Base-by-base conservation (phyloP, 2,113 vertebrate species). In the Menidia beryllina region DNA sequence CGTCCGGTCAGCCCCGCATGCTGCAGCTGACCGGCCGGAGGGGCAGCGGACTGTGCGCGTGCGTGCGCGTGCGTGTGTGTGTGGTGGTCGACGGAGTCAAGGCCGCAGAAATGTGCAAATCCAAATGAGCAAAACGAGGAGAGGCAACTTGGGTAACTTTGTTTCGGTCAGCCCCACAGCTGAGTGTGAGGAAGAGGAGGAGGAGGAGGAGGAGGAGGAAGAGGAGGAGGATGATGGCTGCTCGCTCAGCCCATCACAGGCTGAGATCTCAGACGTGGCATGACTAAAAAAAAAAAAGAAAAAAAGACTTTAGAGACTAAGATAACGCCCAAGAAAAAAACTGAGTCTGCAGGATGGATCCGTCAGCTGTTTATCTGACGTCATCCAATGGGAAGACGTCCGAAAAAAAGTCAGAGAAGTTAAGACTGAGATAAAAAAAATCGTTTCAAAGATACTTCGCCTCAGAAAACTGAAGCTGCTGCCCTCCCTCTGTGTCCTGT, bases 211-310 rank as follows among this genome's bases (percentile, higher is more conserved):
- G 21, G 68, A 67, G 25, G n/a, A 41, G 25, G 52, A 27, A 19
- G 68, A 67, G 25, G 53, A 67, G n/a, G 66, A 59, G 66, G 70
- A 55, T 14, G 70, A 65, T 27, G 24, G 10, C 27, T 34, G 56
- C 48, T 39, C 15, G 77, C 59, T 86, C 86, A 81, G 73, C 58
- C 63, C 82, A 81, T 67, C 67, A 65, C 75, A 79, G 41, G 81
- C 82, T 66, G 58, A n/a, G 20, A 79, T 85, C 79, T 84, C 75
- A 88, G 87, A 92, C 90, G 90, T 92, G 91, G 90, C 90, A 89
- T 81, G 65, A 75, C 77, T 67, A 8, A 24, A 48, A 41, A 70
- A 51, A 68, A 48, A 51, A 53, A 30, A 17, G 13, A 17, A 19
- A 41, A 50, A 53, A 34, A 8, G 24, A 63, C 51, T 60, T 75